A percentile compares a stretch with the other conserved stretches of the same genome.
phyloP scores from a whole-genome alignment of 2,113 vertebrate species.

The Lagopus leucura region DNA sequence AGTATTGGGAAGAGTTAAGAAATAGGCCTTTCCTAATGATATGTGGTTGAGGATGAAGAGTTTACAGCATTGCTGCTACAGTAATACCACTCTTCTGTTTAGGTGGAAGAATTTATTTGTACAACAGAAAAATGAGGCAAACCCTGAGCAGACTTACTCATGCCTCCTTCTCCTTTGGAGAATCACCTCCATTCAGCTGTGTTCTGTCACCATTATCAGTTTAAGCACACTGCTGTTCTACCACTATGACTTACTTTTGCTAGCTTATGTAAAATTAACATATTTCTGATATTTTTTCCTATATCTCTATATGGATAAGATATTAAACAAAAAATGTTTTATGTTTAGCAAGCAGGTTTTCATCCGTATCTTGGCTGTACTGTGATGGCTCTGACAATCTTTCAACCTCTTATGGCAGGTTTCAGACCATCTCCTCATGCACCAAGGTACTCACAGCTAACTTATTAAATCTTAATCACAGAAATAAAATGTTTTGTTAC shows the following conservation, averaged over 20 bases:
- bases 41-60: not conserved
- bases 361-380: constrained; percentile 86
- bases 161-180: not conserved
- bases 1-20: not conserved
- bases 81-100: not conserved
- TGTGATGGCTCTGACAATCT: constrained; percentile 79
- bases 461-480: not conserved
- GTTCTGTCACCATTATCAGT: not conserved
- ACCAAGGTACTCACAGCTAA: constrained; percentile 75
- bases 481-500: not conserved
- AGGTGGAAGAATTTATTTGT: not conserved
- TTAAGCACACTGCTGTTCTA: not conserved
- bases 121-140: not conserved
- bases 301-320: not conserved
- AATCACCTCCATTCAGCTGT: not conserved
- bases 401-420: constrained; percentile 83
- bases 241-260: not conserved
- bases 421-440: constrained; percentile 82
- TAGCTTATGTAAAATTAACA: not conserved
- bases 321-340: not conserved
- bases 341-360: constrained; percentile 83
- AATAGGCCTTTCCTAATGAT: not conserved
- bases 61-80: not conserved
- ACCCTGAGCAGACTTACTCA: not conserved
- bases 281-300: not conserved